A percentile compares a stretch with the other conserved stretches of the same genome.
These are phyloP conservation scores for Clarias magur DNA, from an alignment of 2,113 vertebrate species.

Conservation along the genomic window DNA sequence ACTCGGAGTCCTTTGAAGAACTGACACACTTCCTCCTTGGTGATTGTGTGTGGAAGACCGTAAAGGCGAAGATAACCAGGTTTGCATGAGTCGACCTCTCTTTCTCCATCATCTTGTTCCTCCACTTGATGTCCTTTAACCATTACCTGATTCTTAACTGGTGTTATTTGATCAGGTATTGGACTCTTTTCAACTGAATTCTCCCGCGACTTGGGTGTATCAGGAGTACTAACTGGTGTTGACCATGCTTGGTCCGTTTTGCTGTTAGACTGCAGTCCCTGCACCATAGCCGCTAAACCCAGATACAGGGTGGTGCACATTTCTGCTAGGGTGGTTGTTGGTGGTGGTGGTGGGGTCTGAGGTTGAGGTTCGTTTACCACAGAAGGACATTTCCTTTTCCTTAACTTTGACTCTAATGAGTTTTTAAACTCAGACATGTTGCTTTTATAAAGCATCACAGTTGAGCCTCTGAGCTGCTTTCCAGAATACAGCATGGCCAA, in stretches of 20 bases:
- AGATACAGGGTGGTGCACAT: slow-evolving; percentile 35
- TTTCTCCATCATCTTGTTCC: slow-evolving; percentile 56
- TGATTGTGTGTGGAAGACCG: slow-evolving; percentile 82
- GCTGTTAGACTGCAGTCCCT: slow-evolving; percentile 49
- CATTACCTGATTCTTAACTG: neutral
- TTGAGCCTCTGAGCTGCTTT: slow-evolving; percentile 78
- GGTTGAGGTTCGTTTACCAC: slow-evolving; percentile 64
- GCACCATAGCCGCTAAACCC: slow-evolving; percentile 53
- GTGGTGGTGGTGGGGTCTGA: slow-evolving; percentile 27
- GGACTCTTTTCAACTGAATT: too few relatives aligned
- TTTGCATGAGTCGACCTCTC: slow-evolving; percentile 50
- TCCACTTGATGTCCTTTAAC: neutral
- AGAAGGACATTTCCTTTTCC: slow-evolving; percentile 58
- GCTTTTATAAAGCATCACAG: slow-evolving; percentile 82
- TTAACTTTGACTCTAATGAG: slow-evolving; percentile 76
- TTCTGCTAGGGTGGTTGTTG: neutral
- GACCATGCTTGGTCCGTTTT: neutral
- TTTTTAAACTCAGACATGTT: slow-evolving; percentile 85
- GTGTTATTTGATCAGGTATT: neutral
- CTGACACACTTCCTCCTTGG: slow-evolving; percentile 77
- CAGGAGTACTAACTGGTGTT: neutral
- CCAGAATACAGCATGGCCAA: slow-evolving; percentile 82
- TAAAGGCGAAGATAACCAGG: slow-evolving; percentile 82
- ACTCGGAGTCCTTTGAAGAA: slow-evolving; percentile 84
- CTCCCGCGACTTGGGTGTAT: neutral